A percentile compares a stretch with the other conserved stretches of the same genome.
phyloP scores from a whole-genome alignment of 2,888 invertebrate species.

The Drosophila multiciliata region DNA sequence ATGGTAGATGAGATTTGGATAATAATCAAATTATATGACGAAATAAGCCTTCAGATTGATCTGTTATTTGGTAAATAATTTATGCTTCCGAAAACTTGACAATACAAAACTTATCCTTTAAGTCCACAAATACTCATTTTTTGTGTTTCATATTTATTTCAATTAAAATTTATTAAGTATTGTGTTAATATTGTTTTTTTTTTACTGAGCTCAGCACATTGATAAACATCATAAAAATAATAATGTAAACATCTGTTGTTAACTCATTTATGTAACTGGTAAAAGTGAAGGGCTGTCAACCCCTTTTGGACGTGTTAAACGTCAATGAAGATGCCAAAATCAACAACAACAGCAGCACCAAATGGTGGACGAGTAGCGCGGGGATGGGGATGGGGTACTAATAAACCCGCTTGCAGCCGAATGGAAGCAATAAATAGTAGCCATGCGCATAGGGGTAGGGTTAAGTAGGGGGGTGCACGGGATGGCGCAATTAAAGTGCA shows the following conservation, averaged over 20 bases:
- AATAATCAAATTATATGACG: neutral
- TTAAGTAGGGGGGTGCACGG: conserved; percentile 1
- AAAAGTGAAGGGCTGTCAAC: conserved; percentile 29
- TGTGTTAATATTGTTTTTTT: conserved; percentile 6
- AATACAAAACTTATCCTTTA: neutral
- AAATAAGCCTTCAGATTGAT: neutral
- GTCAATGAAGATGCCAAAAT: conserved; percentile 79
- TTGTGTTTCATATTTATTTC: conserved; percentile 10
- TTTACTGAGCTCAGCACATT: conserved; percentile 29
- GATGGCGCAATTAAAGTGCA: conserved; percentile 58
- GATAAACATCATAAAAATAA: conserved; percentile 50
- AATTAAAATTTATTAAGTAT: conserved; percentile 14
- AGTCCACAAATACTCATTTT: neutral
- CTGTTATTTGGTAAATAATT: neutral
- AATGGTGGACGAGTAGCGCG: neutral
- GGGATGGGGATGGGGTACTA: conserved; percentile 9
- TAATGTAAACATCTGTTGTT: conserved; percentile 74
- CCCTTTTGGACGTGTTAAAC: conserved; percentile 71
- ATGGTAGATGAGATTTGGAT: neutral
- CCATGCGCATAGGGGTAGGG: conserved; percentile 17
- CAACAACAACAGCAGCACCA: conserved; percentile 69
- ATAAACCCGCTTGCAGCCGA: conserved; percentile 68
- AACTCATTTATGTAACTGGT: conserved; percentile 47
- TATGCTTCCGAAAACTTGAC: neutral
- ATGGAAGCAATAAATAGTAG: conserved; percentile 66